Conservation (phyloP, 1,140 invertebrate genomes). For the Stegodyphus mimosarum region DNA sequence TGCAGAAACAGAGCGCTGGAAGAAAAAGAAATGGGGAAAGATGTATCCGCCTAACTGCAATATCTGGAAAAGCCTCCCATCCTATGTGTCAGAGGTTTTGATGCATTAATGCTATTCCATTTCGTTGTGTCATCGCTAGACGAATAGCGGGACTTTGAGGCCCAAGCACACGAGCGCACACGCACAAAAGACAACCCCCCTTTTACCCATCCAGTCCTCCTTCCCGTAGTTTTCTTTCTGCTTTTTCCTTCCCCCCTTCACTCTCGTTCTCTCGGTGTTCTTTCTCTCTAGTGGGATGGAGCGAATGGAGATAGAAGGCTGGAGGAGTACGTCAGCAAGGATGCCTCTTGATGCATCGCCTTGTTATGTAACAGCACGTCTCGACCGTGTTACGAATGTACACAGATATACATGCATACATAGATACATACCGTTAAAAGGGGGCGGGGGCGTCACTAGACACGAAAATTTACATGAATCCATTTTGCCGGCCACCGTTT, state of each 20-base stretch:
- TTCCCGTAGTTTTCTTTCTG: neutral
- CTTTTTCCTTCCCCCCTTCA: neutral
- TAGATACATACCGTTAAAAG: conserved; percentile 34
- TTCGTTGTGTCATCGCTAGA: conserved; percentile 54
- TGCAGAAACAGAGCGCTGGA: neutral
- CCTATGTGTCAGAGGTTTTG: conserved; percentile 51
- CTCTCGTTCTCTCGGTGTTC: conserved; percentile 3
- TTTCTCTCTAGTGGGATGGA: neutral
- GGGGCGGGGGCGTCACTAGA: neutral
- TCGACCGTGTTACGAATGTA: conserved; percentile 49
- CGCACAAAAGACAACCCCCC: conserved; percentile 14
- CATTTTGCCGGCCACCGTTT: conserved; percentile 41
- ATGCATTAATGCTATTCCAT: conserved; percentile 62
- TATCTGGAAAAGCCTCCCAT: conserved; percentile 40
- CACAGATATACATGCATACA: conserved; percentile 44
- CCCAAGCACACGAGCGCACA: conserved; percentile 27
- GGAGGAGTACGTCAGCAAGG: neutral
- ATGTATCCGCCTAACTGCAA: conserved; percentile 43
- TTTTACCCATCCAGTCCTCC: neutral
- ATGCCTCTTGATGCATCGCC: conserved; percentile 50
- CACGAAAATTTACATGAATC: conserved; percentile 48
- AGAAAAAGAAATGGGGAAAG: conserved; percentile 23
- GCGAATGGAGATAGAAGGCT: neutral
- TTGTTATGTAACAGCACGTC: conserved; percentile 57
- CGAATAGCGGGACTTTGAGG: conserved; percentile 51